Percentiles rank a stretch among this genome's conserved stretches.
phyloP scores from a whole-genome alignment of 30 jellyfish, hydroid and myxozoan species.

The Catostylus mosaicus region DNA sequence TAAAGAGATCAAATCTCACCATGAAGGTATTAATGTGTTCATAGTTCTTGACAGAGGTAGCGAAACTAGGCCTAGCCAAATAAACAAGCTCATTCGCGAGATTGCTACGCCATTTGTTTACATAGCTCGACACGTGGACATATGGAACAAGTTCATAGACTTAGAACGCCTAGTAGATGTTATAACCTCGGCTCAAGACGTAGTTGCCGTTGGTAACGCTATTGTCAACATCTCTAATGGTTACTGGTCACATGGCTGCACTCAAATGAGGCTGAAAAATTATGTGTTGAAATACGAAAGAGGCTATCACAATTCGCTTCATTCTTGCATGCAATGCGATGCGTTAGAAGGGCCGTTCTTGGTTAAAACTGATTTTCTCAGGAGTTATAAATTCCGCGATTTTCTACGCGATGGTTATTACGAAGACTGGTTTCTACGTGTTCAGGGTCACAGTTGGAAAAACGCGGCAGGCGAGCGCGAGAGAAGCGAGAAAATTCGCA shows the following conservation, averaged over 20 bases:
- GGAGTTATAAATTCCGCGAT: conserved; percentile 15
- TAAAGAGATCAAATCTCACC: neutral
- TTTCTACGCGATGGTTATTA: conserved; percentile 54
- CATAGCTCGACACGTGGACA: conserved; percentile 58
- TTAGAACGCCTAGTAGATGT: conserved; percentile 77
- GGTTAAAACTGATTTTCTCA: conserved; percentile 38
- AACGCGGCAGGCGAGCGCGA: neutral
- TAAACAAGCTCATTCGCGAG: conserved; percentile 42
- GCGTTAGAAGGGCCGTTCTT: conserved; percentile 68
- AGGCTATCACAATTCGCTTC: conserved; percentile 73
- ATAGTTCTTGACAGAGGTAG: neutral
- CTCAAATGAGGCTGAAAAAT: conserved; percentile 52
- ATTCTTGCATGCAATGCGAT: conserved; percentile 79
- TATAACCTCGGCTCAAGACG: conserved; percentile 5
- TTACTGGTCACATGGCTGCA: conserved; percentile 88
- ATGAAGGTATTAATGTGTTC: neutral
- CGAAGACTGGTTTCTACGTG: conserved; percentile 87
- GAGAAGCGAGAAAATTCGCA: neutral
- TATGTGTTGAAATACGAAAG: conserved; percentile 50
- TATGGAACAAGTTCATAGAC: conserved; percentile 38
- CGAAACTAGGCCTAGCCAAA: neutral
- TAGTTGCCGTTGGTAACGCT: conserved; percentile 83
- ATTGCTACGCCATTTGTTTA: conserved; percentile 72
- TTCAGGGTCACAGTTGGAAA: conserved; percentile 21
- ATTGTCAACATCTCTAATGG: conserved; percentile 46